Evolutionary conservation across 2,113 vertebrate species (phyloP), one percentile per base, ranked within the genome.

Genomic region (Datnioides undecimradiatus): DNA sequence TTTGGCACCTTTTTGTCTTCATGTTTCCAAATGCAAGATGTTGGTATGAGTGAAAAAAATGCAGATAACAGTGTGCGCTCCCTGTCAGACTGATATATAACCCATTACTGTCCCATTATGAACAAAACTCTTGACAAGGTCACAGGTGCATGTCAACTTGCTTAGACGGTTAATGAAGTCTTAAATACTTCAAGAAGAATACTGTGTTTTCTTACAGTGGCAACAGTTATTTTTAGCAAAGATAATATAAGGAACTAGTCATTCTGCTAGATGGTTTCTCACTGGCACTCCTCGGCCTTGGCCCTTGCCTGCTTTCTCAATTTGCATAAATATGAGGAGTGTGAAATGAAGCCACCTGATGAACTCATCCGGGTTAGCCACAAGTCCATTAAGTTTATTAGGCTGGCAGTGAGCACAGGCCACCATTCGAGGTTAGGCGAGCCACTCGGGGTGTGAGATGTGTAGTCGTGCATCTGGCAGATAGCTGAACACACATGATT

Each of bases 261-360:
- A 29, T 46, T 33, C 43, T 60, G 41, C 65, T 46, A 48, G 72
- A 69, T 36, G n/a, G 51, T 8, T 41, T 66, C 70, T 70, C 49
- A 23, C 36, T 54, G 41, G 10, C 49, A 45, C 6, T 3, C 0
- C 49, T 46, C 49, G 63, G 82, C 82, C 76, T 59, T 64, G 74
- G 55, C 45, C 59, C 48, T 65, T 10, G 71, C 29, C 70, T 74
- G 49, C 55, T 57, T 65, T 55, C 55, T 49, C 46, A 76, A 87
- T 92, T 90, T 90, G 83, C 88, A 91, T 92, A 83, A 85, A 84
- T 90, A 86, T 88, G 86, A 88, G 76, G 63, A 79, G 80, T 36
- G 78, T 85, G 82, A 88, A 86, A 89, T 84, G 78, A 88, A 82
- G 84, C 64, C 79, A 83, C 75, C 85, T 82, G 78, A 83, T 85